Evolutionary conservation across 2,113 vertebrate species (phyloP).

Genomic region (Zeus faber): DNA sequence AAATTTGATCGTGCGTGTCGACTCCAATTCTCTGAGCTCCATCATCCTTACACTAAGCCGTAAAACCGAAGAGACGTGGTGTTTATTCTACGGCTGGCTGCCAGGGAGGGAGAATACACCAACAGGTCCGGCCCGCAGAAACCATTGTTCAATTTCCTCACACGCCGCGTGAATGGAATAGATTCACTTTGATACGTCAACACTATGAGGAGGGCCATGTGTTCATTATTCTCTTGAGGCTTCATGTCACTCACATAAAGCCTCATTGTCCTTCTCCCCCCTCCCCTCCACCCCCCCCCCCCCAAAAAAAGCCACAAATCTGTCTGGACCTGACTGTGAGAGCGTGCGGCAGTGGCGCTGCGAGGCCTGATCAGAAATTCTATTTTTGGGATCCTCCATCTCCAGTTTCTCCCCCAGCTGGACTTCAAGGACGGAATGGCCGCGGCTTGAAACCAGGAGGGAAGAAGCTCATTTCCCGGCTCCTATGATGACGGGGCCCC

Average conservation of each 20-base stretch:
- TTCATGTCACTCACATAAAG: no score
- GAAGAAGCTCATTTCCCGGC: constrained; percentile 47
- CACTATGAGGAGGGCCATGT: neutral
- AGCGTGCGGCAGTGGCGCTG: constrained; percentile 34
- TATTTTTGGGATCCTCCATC: constrained; percentile 37
- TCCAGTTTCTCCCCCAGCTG: constrained; percentile 42
- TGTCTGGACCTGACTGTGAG: constrained; percentile 19
- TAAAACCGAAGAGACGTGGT: constrained; percentile 35
- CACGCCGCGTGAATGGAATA: constrained; percentile 17
- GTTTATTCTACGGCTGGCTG: constrained; percentile 32
- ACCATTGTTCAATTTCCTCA: neutral
- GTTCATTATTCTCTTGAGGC: no score
- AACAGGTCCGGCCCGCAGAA: neutral
- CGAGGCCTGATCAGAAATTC: constrained; percentile 22
- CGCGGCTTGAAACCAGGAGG: constrained; percentile 37
- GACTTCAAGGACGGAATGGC: constrained; percentile 52
- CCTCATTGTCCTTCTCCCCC: no score
- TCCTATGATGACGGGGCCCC: constrained; percentile 34
- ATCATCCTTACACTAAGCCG: constrained; percentile 27
- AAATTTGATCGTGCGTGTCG: constrained; percentile 24
- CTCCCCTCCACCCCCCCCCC: no score
- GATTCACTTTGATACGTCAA: constrained; percentile 21
- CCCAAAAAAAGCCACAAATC: no score
- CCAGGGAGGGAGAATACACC: constrained; percentile 11
- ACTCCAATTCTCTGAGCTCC: constrained; percentile 29